These are phyloP conservation scores for Lanius collurio DNA, from an alignment of 2,113 vertebrate genomes.

Conservation along the genomic window DNA sequence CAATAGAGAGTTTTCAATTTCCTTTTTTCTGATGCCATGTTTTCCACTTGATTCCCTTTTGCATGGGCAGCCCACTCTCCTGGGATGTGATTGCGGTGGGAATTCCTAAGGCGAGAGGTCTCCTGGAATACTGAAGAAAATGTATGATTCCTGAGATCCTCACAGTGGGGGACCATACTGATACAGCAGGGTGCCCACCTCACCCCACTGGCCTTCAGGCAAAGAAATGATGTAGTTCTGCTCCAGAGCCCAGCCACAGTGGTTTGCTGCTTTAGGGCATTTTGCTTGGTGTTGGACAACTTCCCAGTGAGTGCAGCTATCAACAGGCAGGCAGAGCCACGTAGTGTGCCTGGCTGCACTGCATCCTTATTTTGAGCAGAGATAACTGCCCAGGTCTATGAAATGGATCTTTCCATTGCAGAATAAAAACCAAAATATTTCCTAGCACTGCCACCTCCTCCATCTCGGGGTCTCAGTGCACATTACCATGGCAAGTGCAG, in stretches of 20 bases:
- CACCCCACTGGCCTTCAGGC: not conserved
- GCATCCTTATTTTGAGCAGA: not conserved
- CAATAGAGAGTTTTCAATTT: not conserved
- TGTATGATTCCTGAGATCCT: not conserved
- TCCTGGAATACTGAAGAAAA: not conserved
- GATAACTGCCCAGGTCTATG: not conserved
- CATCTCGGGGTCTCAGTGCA: accelerated
- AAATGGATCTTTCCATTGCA: not conserved
- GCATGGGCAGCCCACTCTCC: not conserved
- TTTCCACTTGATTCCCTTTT: not conserved
- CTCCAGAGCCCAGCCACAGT: not conserved
- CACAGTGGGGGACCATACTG: not conserved
- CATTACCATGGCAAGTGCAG: not conserved
- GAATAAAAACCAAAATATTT: not conserved
- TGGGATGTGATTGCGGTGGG: not conserved
- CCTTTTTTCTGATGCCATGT: not conserved
- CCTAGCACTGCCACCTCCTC: not conserved
- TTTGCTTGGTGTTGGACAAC: not conserved
- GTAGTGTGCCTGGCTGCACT: not conserved
- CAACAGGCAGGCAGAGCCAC: not conserved
- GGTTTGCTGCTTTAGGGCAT: not conserved
- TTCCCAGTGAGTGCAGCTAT: not conserved
- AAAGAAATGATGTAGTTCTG: not conserved
- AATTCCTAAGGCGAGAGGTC: not conserved
- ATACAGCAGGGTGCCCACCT: not conserved